Percentiles rank a stretch among this genome's conserved stretches.
phyloP scores from a whole-genome alignment of 2,797 vertebrate genomes.

The Atherinosoma microstoma region DNA sequence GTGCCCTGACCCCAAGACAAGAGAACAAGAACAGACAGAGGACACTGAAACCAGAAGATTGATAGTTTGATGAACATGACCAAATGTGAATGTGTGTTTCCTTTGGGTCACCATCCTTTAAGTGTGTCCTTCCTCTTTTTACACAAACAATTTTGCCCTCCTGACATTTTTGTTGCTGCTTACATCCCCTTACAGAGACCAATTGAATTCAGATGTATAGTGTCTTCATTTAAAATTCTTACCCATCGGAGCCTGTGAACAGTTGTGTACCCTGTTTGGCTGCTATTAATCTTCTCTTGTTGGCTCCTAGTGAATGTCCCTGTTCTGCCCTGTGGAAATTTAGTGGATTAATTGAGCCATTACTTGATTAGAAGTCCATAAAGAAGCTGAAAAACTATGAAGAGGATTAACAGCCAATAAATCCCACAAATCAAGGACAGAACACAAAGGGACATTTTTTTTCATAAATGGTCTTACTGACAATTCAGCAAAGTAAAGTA shows the following conservation, averaged over 20 bases:
- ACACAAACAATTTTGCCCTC: slow-evolving; percentile 13
- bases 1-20: slow-evolving; percentile 21
- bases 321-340: slow-evolving; percentile 24
- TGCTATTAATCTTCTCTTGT: slow-evolving; percentile 52
- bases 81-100: not conserved
- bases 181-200: not conserved
- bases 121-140: not conserved
- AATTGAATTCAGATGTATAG: not conserved
- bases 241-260: slow-evolving; percentile 4
- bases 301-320: slow-evolving; percentile 48
- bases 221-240: slow-evolving; percentile 1
- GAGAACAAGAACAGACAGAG: slow-evolving; percentile 1
- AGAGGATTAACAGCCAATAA: slow-evolving; percentile 59
- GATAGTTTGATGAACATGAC: not conserved
- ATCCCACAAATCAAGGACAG: slow-evolving; percentile 56
- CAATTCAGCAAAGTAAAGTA: slow-evolving; percentile 40
- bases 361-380: slow-evolving; percentile 76
- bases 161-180: slow-evolving; percentile 3
- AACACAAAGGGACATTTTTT: slow-evolving; percentile 45
- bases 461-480: slow-evolving; percentile 60
- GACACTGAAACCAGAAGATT: not conserved
- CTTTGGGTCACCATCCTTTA: not conserved
- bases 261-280: slow-evolving; percentile 18
- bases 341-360: slow-evolving; percentile 76
- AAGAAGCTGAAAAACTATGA: slow-evolving; percentile 70